Evolutionary conservation across 2,113 vertebrate species (phyloP), one percentile per base, ranked within the genome.

Genomic region (Pelobates fuscus): DNA sequence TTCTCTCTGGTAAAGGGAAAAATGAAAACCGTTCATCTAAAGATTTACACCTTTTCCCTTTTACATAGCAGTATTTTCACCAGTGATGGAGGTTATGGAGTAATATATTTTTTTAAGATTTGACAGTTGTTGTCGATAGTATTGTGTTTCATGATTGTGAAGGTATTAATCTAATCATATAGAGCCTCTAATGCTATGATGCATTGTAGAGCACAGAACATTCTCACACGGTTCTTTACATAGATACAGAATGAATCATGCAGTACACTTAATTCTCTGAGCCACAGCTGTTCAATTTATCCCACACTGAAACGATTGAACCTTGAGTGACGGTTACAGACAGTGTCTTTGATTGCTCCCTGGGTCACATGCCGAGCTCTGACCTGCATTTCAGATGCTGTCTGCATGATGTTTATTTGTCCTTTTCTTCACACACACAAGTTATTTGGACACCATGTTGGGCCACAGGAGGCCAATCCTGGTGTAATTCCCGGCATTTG

Each of bases 261-360:
- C 80, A 82, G 65, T 78, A 83, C 77, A 73, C 74, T 88, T 84
- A 81, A 81, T 86, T 82, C 82, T 84, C 80, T 43, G 70, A 76
- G 82, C 80, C 77, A 74, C 82, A 86, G 85, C 86, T 88, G 86
- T 84, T 85, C 86, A 79, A 49, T 77, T 83, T 83, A 83, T 80
- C 79, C 82, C 80, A 79, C 80, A 73, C 76, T 75, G 77, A 78
- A 78, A 83, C 73, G 80, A 80, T 81, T 80, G 79, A 83, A 83
- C 77, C 78, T 84, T 84, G 81, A 85, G 77, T 86, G 87, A 84
- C 78, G 75, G 86, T 82, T 85, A 43, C 78, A 86, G 85, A 77
- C 84, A 78, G 79, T 77, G 54, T 20, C 81, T 85, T 78, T 85
- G 85, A 83, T 86, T 84, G 82, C 78, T 81, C 66, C 41, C 64